These are phyloP conservation scores for Archegozetes longisetosus DNA, from an alignment of 1,140 invertebrate genomes.

Conservation along the genomic window DNA sequence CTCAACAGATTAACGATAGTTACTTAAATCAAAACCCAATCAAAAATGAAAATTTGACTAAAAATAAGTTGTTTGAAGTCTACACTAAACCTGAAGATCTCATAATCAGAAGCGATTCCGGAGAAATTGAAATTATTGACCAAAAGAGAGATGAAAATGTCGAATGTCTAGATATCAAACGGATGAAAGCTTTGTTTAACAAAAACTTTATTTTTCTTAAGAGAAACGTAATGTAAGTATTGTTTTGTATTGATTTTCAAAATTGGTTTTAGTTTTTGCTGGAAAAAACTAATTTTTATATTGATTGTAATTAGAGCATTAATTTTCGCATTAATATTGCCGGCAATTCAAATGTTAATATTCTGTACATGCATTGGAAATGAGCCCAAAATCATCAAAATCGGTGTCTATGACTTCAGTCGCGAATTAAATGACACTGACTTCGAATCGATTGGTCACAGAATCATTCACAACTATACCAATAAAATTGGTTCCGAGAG, in stretches of 20 bases:
- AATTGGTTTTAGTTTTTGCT: conserved; percentile 2
- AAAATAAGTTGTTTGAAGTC: background rate
- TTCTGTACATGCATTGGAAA: conserved; percentile 86
- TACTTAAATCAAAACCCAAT: background rate
- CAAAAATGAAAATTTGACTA: background rate
- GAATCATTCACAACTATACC: conserved; percentile 10
- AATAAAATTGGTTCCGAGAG: too few species aligned
- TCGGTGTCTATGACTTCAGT: conserved; percentile 51
- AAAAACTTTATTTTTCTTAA: too few species aligned
- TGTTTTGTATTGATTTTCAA: background rate
- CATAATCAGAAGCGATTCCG: background rate
- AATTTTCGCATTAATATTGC: conserved; percentile 77
- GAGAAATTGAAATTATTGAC: too few species aligned
- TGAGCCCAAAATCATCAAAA: conserved; percentile 59
- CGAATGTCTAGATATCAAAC: too few species aligned
- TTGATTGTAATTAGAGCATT: conserved; percentile 40
- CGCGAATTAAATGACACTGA: conserved; percentile 4
- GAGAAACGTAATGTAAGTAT: too few species aligned
- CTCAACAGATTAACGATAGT: too few species aligned
- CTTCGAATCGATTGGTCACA: conserved; percentile 11
- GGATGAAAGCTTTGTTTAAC: too few species aligned
- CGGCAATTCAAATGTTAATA: conserved; percentile 79
- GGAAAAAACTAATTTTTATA: conserved; percentile 18
- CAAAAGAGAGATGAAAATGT: too few species aligned
- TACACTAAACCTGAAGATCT: background rate